Evolutionary conservation across 2,888 invertebrate species (phyloP), one percentile per base, ranked within the genome.

Genomic region (Eupithecia exiguata): DNA sequence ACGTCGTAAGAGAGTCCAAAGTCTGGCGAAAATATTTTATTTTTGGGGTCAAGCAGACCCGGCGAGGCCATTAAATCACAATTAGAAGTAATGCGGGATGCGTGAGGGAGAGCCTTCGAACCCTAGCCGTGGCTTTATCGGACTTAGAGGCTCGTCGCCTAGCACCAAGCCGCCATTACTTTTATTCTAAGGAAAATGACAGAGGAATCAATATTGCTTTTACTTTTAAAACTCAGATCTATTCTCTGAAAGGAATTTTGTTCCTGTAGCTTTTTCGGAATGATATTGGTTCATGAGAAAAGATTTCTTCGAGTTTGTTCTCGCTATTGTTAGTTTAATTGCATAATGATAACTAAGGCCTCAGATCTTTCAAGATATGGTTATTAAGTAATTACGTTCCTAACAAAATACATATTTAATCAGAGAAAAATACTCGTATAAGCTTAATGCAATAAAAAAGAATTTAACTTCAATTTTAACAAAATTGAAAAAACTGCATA

Each of bases 1-100:
- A 63, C 72, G 40, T 12, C 9, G 70, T 68, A 65, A 72, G 61
- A 30, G n/a, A 35, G 43, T 21, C 53, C 7, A 40, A 40, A 70
- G 62, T 66, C 73, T 81, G 81, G 83, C 79, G 75, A 84, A 84
- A 86, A 88, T 79, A 89, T 89, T 87, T 88, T 89, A 87, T 89
- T 88, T 90, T 90, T 88, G 88, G 88, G 87, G 90, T 88, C 88
- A 89, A 91, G 88, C 84, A 89, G 88, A 89, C 89, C 89, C 88
- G 84, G 84, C 85, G 88, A 85, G 85, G 88, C 91, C 92, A 93
- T 93, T 93, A 93, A 93, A 93, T 93, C 93, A 92, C 93, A 93
- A 93, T 93, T 93, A 93, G 92, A 88, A 86, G 89, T 93, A 93
- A 93, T 93, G 91, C 93, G 92, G 92, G 87, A 90, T 92, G 92